Conservation (phyloP, 2,888 invertebrate genomes). For the Sympetrum striolatum region DNA sequence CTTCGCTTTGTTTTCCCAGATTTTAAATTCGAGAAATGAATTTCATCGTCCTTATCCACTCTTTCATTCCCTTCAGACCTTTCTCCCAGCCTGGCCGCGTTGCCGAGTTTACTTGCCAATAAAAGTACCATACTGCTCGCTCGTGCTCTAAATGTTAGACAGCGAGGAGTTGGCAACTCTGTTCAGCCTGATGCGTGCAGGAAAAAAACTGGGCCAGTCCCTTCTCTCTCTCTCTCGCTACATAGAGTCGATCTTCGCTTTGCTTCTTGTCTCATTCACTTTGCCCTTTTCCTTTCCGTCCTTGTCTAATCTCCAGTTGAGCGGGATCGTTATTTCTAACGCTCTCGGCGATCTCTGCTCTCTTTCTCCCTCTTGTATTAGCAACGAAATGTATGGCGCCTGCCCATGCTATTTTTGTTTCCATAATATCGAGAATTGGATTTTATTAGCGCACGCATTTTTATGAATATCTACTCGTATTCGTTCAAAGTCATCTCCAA, state of each 20-base stretch:
- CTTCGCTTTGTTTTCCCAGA: neutral
- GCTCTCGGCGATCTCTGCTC: neutral
- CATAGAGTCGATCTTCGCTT: neutral
- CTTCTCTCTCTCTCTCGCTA: neutral
- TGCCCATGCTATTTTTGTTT: too few relatives aligned
- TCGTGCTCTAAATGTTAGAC: slow-evolving; percentile 4
- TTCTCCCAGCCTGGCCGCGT: slow-evolving; percentile 1
- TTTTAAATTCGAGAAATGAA: neutral
- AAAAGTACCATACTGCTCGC: neutral
- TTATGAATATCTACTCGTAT: too few relatives aligned
- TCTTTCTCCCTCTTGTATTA: too few relatives aligned
- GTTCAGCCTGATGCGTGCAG: neutral
- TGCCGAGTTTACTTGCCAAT: slow-evolving; percentile 13
- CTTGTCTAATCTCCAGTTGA: neutral
- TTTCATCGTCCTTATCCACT: neutral
- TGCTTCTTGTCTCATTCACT: neutral
- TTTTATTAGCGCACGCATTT: too few relatives aligned
- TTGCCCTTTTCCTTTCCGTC: neutral
- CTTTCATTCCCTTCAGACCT: neutral
- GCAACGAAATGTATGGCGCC: too few relatives aligned
- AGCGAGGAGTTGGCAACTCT: neutral
- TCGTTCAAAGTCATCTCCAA: too few relatives aligned
- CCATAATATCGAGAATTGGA: too few relatives aligned
- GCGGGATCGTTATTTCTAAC: neutral
- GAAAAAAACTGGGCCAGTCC: slow-evolving; percentile 31